Conservation (phyloP, 2,113 vertebrate genomes). For the Mustelus asterias region DNA sequence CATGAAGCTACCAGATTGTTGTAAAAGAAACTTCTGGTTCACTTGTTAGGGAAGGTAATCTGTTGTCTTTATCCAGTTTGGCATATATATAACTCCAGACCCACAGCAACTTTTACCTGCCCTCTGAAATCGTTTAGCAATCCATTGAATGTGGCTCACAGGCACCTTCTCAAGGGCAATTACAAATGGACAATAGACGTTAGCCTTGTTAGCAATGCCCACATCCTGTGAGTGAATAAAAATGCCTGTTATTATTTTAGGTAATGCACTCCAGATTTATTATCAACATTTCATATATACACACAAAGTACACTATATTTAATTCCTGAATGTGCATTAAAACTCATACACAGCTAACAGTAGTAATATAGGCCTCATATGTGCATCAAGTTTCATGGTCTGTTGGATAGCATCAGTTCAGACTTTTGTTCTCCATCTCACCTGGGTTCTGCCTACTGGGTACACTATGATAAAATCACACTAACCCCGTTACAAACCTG, state of each 20-base stretch:
- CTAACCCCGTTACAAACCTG: background rate
- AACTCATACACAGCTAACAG: background rate
- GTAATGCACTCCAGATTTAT: background rate
- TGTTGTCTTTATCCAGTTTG: too few species aligned
- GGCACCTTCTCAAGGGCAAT: too few species aligned
- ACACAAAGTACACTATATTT: background rate
- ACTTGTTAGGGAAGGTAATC: too few species aligned
- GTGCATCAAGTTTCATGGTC: background rate
- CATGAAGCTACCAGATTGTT: too few species aligned
- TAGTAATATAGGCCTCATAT: background rate
- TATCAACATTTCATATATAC: background rate
- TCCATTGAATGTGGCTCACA: too few species aligned
- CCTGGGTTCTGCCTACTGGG: background rate
- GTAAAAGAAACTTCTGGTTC: too few species aligned
- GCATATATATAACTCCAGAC: too few species aligned
- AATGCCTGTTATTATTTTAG: background rate
- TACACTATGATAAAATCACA: background rate
- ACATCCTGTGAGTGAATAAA: too few species aligned
- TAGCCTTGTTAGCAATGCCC: too few species aligned
- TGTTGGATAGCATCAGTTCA: background rate
- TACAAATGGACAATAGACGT: too few species aligned
- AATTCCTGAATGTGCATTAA: background rate
- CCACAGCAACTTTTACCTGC: too few species aligned
- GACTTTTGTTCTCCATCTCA: background rate
- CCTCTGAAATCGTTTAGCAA: too few species aligned